These are phyloP conservation scores for Gastracanthus pulcherrimus DNA, from an alignment of 2,888 invertebrate genomes.

Conservation along the genomic window DNA sequence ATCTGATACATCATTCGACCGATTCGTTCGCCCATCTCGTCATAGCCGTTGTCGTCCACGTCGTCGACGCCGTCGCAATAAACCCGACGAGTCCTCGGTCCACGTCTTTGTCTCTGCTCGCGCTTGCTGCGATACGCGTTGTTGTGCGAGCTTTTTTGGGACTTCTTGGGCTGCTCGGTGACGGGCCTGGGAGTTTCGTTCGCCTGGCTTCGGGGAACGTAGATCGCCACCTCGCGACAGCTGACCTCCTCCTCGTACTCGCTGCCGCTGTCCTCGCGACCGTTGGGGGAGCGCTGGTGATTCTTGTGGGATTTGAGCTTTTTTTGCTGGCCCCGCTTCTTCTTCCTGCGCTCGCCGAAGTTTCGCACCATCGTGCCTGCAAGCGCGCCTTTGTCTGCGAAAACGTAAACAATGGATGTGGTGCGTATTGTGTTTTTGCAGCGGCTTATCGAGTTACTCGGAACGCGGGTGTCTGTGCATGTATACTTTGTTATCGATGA, in stretches of 20 bases:
- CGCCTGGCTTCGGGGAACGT: not conserved
- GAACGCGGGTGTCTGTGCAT: no score
- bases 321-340: not conserved
- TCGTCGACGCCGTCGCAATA: not conserved
- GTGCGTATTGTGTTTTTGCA: no score
- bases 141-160: not conserved
- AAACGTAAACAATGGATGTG: slow-evolving; percentile 3
- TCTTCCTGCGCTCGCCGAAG: slow-evolving; percentile 27
- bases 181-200: not conserved
- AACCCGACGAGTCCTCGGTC: not conserved
- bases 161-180: not conserved
- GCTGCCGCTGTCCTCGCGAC: not conserved
- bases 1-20: not conserved
- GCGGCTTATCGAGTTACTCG: no score
- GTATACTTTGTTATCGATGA: no score
- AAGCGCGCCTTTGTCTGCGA: not conserved
- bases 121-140: not conserved
- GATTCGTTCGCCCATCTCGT: not conserved
- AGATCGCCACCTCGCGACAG: slow-evolving; percentile 15
- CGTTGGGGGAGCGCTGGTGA: no score
- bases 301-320: not conserved
- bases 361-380: slow-evolving; percentile 34
- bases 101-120: not conserved
- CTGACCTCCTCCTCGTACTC: slow-evolving; percentile 6
- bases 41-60: not conserved